Evolutionary conservation across 2,113 vertebrate genomes (phyloP), one percentile per base, ranked within the genome.

Genomic region (Phylloscopus whistleri): DNA sequence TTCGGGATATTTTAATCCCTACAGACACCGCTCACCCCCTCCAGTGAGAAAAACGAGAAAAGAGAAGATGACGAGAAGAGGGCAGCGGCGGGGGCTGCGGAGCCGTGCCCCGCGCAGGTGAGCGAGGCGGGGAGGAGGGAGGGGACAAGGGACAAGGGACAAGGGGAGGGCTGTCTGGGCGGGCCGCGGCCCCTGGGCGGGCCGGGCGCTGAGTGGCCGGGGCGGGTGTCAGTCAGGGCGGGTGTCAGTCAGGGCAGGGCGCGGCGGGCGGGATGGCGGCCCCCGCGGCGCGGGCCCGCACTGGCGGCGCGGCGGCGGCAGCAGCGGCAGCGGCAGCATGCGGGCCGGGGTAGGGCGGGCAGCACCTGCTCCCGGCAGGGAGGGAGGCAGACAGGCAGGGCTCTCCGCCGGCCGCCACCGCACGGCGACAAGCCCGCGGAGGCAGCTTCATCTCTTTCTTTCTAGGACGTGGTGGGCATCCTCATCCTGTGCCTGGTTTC

Each of bases 401-500:
- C 28, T 39, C 44, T 33, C 43, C 4, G 48, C 7, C 31, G 74
- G 69, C 46, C 26, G 49, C 58, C 7, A n/a, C 41, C 11, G 37
- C 41, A 10, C 59, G 27, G 60, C 41, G 28, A 2, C 37, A 4
- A 33, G 19, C 23, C 75, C 23, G 43, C 67, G 27, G 12, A 64
- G 21, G 10, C 22, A 58, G 23, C 19, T 46, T n/a, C 33, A 12
- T 88, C n/a, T 59, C 2, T 43, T 70, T 89, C n/a, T 51, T 69
- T 63, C 72, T 10, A 97, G 97, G 91, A 74, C 85, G 94, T 60
- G 94, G 94, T 93, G 96, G 83, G 91, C 68, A 64, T 92, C 53
- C 68, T 98, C 67, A 59, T 91, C 39, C 73, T 98, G 49, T 97
- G 96, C 86, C 73, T 98, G 30, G 16, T 64, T 14, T 83, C 97